These are phyloP conservation scores for Willowsia nigromaculata DNA, from an alignment of 2,888 invertebrate genomes.

Conservation along the genomic window DNA sequence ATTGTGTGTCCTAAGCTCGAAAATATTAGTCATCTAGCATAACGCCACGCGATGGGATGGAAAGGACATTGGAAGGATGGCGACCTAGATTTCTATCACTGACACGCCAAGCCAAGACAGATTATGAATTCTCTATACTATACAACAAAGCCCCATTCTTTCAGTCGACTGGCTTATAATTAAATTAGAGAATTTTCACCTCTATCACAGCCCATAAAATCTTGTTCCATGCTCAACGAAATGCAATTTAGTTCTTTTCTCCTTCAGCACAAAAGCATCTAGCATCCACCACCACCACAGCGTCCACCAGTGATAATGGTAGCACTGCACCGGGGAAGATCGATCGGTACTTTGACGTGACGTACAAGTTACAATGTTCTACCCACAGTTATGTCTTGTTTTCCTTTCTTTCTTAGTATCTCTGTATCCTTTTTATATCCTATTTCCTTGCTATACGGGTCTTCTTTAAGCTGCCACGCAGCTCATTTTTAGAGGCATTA, in stretches of 20 bases:
- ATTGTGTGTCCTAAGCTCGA: background rate
- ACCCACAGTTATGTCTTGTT: background rate
- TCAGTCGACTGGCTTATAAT: constrained; percentile 67
- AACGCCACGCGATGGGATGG: background rate
- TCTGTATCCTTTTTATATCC: constrained; percentile 6
- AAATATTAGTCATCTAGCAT: constrained; percentile 21
- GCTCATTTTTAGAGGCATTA: background rate
- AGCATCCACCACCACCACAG: background rate
- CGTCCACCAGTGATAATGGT: background rate
- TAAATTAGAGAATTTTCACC: constrained; percentile 73
- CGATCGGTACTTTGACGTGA: constrained; percentile 53
- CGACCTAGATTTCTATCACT: constrained; percentile 48
- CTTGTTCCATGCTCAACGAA: constrained; percentile 28
- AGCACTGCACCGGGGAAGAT: constrained; percentile 39
- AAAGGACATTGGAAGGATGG: constrained; percentile 18
- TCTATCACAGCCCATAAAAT: constrained; percentile 63
- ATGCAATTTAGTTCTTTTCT: constrained; percentile 46
- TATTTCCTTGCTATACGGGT: background rate
- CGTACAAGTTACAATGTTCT: background rate
- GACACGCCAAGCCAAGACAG: constrained; percentile 43
- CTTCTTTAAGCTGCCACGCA: background rate
- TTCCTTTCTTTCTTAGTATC: constrained; percentile 16
- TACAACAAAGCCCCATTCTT: constrained; percentile 63
- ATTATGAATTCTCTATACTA: constrained; percentile 53
- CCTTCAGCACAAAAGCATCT: background rate